Evolutionary conservation across 2,888 invertebrate genomes (phyloP).

Genomic region (Bimastos eiseni): DNA sequence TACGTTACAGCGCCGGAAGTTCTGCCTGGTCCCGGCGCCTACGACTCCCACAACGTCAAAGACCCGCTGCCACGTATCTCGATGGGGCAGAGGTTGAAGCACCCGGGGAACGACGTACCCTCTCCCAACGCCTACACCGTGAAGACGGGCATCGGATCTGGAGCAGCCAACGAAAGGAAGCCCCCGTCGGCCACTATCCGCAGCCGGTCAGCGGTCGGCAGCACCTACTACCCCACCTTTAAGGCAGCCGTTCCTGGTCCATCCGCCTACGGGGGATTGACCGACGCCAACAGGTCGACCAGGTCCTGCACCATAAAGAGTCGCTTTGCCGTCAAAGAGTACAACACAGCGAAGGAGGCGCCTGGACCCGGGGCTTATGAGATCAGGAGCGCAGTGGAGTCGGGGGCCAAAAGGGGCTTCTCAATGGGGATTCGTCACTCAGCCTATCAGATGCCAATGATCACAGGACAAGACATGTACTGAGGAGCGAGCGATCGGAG

Average conservation of each 20-base stretch:
- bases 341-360: conserved; percentile 38
- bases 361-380: conserved; percentile 40
- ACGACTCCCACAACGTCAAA: conserved; percentile 22
- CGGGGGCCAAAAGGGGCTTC: conserved; percentile 20
- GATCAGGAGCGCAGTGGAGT: neutral
- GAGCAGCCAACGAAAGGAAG: neutral
- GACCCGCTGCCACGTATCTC: conserved; percentile 19
- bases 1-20: conserved; percentile 16
- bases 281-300: conserved; percentile 5
- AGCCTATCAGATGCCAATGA: conserved; percentile 32
- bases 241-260: conserved; percentile 34
- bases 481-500: neutral
- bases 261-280: neutral
- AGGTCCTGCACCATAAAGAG: conserved; percentile 30
- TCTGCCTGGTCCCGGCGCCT: conserved; percentile 29
- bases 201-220: conserved; percentile 27
- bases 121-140: conserved; percentile 30
- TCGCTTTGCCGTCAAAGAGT: conserved; percentile 32
- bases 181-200: conserved; percentile 20
- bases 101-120: conserved; percentile 1
- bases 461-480: neutral
- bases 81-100: neutral
- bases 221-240: conserved; percentile 22
- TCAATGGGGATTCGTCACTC: conserved; percentile 39
- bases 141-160: conserved; percentile 25